Evolutionary conservation across 2,888 invertebrate species (phyloP).

Genomic region (Molanna angustata): DNA sequence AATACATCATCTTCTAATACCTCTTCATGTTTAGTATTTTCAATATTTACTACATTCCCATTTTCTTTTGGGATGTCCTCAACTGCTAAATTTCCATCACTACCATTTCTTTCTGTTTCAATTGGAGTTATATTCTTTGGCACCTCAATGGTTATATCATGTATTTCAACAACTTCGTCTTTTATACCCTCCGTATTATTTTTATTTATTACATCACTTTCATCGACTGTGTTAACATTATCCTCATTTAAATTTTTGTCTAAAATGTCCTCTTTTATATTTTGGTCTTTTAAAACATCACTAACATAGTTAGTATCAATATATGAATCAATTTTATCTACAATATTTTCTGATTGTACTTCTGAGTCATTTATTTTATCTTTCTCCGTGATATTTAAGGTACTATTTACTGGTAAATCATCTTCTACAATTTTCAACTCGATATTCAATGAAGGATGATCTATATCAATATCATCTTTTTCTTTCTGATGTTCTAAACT

Average conservation of each 20-base stretch:
- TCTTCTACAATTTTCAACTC: slow-evolving; percentile 55
- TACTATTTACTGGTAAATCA: background rate
- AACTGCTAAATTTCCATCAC: background rate
- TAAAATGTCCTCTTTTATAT: background rate
- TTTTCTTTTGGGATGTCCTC: background rate
- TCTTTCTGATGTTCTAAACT: background rate
- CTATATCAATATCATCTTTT: slow-evolving; percentile 26
- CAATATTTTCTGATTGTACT: background rate
- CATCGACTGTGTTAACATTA: background rate
- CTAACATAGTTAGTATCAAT: background rate
- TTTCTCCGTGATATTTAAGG: background rate
- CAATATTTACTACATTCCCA: slow-evolving; percentile 2
- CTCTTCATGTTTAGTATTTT: slow-evolving; percentile 1
- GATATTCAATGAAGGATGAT: slow-evolving; percentile 43
- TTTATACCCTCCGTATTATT: background rate
- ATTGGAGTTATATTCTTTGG: background rate
- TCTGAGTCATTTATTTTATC: background rate
- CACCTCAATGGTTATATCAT: background rate
- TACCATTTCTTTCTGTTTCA: background rate
- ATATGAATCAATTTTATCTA: background rate
- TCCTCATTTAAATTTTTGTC: background rate
- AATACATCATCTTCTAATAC: slow-evolving; percentile 40
- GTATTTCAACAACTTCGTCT: background rate
- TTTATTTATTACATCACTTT: slow-evolving; percentile 8
- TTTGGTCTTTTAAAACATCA: background rate